Base-by-base conservation (phyloP, 2,888 invertebrate genomes). In the Cryptus armator region DNA sequence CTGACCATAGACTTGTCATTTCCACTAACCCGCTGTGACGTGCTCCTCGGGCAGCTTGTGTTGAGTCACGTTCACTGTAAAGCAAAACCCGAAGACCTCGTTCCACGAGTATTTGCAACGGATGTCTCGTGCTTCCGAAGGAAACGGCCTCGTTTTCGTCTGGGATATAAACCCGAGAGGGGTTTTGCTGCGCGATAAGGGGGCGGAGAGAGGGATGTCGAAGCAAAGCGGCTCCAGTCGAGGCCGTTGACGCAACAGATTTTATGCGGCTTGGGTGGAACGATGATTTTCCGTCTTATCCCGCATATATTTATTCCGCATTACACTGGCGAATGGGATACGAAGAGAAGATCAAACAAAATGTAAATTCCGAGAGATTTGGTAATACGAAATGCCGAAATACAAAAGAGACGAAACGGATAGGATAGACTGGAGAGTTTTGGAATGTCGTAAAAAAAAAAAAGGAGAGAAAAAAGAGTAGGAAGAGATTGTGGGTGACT, bases 401-500 rank as follows among this genome's bases (percentile, higher is more conserved):
- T 24, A 46, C 72, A 24, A 19, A 24, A 29, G 14, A 44, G 59
- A 24, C 72, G 43, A 43, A 24, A 44, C 37, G 44, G 59, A 62
- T 74, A 74, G 59, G 14, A 29, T 44, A n/a, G 14, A 7, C 7
- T 46, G 9, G 59, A 59, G 24, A 37, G 43, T 59, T 59, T 29
- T 64, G 72, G 19, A 43, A 56, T 43, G 29, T 48, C 24, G 51
- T 64, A 66, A 64, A 56, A 48, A 66, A 64, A 56, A 48, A n/a
- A 51, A 78, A 78, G 53, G 51, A 9, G 48, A 64, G 3, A 37
- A 51, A 24, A 70, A 14, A 46, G 62, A 53, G 9, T 67, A 51
- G 53, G 37, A 37, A 53, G 67, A 81, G 84, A 84, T 84, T 81
- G 80, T 44, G 62, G 51, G 59, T 74, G 74, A 77, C 19, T 14